phyloP scores from a whole-genome alignment of 2,113 vertebrate genomes.

The Siphamia tubifer region DNA sequence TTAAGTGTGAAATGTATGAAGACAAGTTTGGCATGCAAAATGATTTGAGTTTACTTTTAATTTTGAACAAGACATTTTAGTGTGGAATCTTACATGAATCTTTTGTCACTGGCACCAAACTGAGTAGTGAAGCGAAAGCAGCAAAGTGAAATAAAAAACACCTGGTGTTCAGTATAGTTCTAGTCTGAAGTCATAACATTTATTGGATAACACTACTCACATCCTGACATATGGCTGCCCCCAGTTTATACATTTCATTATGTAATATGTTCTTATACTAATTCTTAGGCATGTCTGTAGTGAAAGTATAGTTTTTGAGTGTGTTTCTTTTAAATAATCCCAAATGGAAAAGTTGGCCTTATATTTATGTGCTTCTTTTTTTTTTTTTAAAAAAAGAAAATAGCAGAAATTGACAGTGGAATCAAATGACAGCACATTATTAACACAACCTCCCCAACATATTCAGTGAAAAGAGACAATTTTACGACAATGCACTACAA shows the following conservation, averaged over 20 bases:
- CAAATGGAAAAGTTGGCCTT: too few relatives aligned
- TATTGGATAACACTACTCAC: constrained; percentile 4
- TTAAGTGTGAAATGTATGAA: constrained; percentile 14
- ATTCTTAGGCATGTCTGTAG: neutral
- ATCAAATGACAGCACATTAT: neutral
- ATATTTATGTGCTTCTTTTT: neutral
- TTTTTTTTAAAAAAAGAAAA: too few relatives aligned
- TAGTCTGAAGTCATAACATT: constrained; percentile 58
- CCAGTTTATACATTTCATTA: neutral
- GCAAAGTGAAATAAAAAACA: constrained; percentile 63
- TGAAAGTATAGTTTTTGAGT: too few relatives aligned
- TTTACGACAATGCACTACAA: neutral
- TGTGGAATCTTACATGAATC: constrained; percentile 4
- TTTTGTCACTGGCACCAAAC: neutral
- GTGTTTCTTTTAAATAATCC: too few relatives aligned
- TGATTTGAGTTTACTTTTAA: neutral
- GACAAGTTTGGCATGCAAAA: constrained; percentile 6
- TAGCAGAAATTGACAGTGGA: neutral
- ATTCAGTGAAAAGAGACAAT: neutral
- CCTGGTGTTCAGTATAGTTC: constrained; percentile 42
- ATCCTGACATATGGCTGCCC: neutral
- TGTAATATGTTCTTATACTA: neutral
- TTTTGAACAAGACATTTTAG: constrained; percentile 4
- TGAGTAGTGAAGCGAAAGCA: constrained; percentile 19
- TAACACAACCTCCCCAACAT: neutral